Conservation (phyloP, 2,113 vertebrate species). For the Halcyon malimbica region DNA sequence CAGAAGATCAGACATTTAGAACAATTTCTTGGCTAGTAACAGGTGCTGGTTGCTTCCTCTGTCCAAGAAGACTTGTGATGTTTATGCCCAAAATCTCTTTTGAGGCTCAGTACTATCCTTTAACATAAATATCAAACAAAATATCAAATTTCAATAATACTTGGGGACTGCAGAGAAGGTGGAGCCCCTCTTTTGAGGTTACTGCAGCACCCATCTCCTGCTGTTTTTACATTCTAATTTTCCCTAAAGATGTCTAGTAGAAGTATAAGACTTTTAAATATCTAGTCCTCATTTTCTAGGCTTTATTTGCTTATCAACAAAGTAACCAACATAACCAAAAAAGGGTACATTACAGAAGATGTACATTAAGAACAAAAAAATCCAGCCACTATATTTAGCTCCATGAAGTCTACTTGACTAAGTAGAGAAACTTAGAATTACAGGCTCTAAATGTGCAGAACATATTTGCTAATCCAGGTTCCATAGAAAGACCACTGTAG, state of each 20-base stretch:
- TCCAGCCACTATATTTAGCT: not conserved
- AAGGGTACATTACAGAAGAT: rapidly evolving
- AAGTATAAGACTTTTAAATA: not conserved
- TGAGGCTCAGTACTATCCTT: not conserved
- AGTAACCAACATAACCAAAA: not conserved
- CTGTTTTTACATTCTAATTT: not conserved
- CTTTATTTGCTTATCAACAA: not conserved
- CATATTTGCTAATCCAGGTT: not conserved
- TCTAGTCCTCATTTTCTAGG: not conserved
- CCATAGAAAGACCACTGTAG: rapidly evolving
- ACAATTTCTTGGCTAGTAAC: not conserved
- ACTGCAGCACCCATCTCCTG: not conserved
- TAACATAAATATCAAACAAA: not conserved
- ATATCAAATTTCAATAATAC: not conserved
- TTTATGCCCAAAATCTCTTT: not conserved
- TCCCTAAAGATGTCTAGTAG: not conserved
- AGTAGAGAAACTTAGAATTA: not conserved
- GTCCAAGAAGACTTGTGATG: not conserved
- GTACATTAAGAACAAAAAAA: not conserved
- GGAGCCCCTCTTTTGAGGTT: not conserved
- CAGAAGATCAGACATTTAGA: not conserved
- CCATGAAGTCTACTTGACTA: not conserved
- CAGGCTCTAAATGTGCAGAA: not conserved
- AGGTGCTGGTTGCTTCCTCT: not conserved
- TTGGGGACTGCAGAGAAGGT: not conserved